phyloP scores from a whole-genome alignment of 2,113 vertebrate genomes.

The Ophthalmolycus amberensis region DNA sequence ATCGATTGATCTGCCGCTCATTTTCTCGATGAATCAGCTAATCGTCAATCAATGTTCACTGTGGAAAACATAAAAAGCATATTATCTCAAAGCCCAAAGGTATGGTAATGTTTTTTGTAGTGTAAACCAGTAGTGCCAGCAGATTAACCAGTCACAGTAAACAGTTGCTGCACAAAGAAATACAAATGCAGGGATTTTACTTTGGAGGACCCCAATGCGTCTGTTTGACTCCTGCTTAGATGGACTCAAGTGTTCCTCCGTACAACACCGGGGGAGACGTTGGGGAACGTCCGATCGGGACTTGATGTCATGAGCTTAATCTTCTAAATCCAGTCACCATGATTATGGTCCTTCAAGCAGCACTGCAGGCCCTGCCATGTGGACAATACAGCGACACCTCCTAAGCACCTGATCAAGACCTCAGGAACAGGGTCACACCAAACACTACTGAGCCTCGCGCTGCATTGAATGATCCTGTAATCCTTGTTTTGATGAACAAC shows the following conservation, averaged over 20 bases:
- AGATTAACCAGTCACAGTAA: not conserved
- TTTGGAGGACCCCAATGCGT: not conserved
- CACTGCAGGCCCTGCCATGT: conserved; percentile 12
- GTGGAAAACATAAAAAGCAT: not conserved
- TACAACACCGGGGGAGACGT: conserved; percentile 22
- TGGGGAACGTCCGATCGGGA: conserved; percentile 29
- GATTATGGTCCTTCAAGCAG: conserved; percentile 49
- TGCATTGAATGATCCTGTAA: no score
- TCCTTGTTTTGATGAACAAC: no score
- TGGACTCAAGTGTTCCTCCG: not conserved
- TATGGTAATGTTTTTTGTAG: not conserved
- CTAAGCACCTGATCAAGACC: conserved; percentile 12
- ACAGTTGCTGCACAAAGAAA: not conserved
- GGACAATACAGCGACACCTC: conserved; percentile 4
- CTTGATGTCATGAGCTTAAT: conserved; percentile 75
- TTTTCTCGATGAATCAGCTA: not conserved
- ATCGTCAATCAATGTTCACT: not conserved
- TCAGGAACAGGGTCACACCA: not conserved
- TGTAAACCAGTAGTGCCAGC: not conserved
- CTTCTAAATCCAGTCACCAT: conserved; percentile 73
- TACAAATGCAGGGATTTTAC: not conserved
- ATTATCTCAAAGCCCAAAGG: not conserved
- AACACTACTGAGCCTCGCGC: not conserved
- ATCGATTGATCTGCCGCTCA: not conserved
- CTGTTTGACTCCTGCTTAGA: conserved; percentile 17